Conservation (phyloP, 2,888 invertebrate species). For the Harpalus rubripes region DNA sequence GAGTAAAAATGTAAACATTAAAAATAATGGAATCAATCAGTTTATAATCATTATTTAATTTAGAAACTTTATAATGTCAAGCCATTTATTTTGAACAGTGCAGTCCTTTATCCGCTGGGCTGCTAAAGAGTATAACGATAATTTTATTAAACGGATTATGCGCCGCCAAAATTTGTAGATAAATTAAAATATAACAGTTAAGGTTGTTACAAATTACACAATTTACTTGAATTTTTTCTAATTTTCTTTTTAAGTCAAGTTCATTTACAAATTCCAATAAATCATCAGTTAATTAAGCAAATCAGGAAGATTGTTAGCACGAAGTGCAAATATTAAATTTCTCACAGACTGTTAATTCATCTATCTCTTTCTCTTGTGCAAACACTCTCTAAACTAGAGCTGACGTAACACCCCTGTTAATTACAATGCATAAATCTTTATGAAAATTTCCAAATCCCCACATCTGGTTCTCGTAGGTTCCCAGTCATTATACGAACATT, state of each 20-base stretch:
- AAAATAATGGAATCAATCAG: no score
- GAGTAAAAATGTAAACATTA: no score
- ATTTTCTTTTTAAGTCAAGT: constrained; percentile 24
- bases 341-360: constrained; percentile 16
- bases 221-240: not conserved
- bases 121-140: not conserved
- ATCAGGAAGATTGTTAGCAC: constrained; percentile 4
- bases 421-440: constrained; percentile 63
- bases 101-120: no score
- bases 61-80: no score
- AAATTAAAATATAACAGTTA: not conserved
- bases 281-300: constrained; percentile 19
- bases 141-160: not conserved
- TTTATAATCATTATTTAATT: no score
- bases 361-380: constrained; percentile 3
- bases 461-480: constrained; percentile 28
- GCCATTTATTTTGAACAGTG: no score
- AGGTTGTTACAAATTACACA: not conserved
- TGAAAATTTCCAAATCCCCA: constrained; percentile 57
- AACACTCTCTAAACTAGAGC: constrained; percentile 34
- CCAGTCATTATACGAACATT: not conserved
- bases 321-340: constrained; percentile 39
- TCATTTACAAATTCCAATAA: constrained; percentile 35
- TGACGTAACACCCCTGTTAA: constrained; percentile 54
- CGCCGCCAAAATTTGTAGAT: not conserved